These are phyloP conservation scores for Hypolimnas misippus DNA, from an alignment of 2,888 invertebrate genomes.

Conservation along the genomic window DNA sequence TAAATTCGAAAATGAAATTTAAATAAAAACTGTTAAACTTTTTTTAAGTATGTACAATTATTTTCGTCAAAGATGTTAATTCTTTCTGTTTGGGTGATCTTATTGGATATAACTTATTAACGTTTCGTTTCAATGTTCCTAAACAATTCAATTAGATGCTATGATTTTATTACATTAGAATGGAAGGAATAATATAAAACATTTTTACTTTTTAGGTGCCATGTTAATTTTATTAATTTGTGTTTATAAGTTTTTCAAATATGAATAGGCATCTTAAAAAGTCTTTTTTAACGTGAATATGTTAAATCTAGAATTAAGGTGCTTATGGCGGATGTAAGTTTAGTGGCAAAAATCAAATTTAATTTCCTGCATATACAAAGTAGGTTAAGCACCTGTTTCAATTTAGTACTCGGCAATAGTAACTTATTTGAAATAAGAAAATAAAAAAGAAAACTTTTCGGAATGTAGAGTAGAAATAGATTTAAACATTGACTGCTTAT, in stretches of 20 bases:
- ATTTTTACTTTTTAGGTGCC: no score
- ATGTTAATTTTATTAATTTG: no score
- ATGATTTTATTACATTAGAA: no score
- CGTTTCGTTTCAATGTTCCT: no score
- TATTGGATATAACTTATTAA: no score
- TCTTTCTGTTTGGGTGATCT: no score
- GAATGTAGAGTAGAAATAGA: no score
- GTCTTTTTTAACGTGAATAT: background rate
- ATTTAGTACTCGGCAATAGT: background rate
- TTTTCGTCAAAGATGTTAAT: no score
- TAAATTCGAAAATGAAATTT: background rate
- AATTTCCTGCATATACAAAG: background rate
- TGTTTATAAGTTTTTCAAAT: background rate
- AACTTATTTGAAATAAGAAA: background rate
- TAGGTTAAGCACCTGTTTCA: constrained; percentile 1
- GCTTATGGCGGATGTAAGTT: background rate
- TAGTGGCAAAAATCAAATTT: background rate
- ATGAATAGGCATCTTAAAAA: background rate
- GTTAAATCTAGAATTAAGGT: background rate
- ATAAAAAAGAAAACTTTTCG: background rate
- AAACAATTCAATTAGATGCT: no score
- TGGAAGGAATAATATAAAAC: no score
- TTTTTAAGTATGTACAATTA: no score
- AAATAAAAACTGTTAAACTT: background rate
- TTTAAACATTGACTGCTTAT: no score